A percentile compares a stretch with the other conserved stretches of the same genome.
Conservation (phyloP, 2,888 invertebrate species). For the Dexiosoma caninum region DNA sequence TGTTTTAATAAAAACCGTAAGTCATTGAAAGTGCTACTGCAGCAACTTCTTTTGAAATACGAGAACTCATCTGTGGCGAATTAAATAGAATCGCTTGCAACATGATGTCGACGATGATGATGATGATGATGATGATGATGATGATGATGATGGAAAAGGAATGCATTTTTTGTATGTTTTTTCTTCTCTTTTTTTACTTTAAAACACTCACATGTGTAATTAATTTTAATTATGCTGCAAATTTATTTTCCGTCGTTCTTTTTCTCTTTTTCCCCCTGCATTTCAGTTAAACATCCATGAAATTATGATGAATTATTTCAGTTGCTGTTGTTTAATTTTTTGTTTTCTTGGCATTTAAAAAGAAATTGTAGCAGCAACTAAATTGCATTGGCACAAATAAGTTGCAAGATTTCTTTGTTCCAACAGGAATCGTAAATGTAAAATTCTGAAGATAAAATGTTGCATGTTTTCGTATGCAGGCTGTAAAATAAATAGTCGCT, state of each 20-base stretch:
- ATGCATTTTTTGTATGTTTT: not conserved
- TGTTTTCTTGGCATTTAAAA: not conserved
- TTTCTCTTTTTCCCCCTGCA: not conserved
- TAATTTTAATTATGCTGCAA: constrained; percentile 61
- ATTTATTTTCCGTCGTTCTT: constrained; percentile 14
- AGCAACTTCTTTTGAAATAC: constrained; percentile 39
- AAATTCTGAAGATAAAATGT: constrained; percentile 10
- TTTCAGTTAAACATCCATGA: constrained; percentile 44
- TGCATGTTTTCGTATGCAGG: constrained; percentile 1
- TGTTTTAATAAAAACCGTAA: constrained; percentile 33
- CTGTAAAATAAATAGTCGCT: constrained; percentile 11
- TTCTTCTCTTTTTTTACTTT: constrained; percentile 21
- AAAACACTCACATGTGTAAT: constrained; percentile 58
- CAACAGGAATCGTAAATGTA: constrained; percentile 30
- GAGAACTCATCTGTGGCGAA: constrained; percentile 48
- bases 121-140: not conserved
- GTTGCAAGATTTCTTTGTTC: constrained; percentile 20
- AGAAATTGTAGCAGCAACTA: constrained; percentile 13
- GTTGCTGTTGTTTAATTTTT: not conserved
- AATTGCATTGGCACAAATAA: constrained; percentile 27
- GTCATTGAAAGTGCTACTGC: constrained; percentile 46
- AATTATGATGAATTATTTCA: constrained; percentile 57
- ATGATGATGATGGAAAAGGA: not conserved
- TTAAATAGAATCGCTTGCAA: constrained; percentile 44
- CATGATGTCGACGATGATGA: not conserved